Percentiles rank a stretch among this genome's conserved stretches.
Conservation (phyloP, 2,888 invertebrate genomes). For the Aelia acuminata region DNA sequence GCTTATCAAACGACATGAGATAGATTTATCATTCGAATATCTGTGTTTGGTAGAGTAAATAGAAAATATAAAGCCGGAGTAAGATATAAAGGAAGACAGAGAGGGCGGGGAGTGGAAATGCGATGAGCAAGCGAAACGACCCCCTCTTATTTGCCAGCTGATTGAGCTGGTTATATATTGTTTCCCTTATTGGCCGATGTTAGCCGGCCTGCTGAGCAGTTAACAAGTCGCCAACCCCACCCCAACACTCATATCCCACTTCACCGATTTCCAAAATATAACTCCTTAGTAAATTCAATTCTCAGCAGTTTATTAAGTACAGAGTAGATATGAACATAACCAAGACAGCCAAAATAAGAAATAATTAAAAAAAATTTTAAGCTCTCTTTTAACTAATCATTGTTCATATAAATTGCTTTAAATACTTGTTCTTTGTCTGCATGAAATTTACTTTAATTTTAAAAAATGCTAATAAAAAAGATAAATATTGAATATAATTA, state of each 20-base stretch:
- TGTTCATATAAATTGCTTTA: too few species aligned
- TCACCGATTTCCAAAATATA: slow-evolving; percentile 9
- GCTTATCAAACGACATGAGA: background rate
- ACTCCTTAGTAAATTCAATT: background rate
- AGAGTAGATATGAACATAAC: too few species aligned
- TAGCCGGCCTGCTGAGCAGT: slow-evolving; percentile 48
- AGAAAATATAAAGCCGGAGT: background rate
- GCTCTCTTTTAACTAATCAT: too few species aligned
- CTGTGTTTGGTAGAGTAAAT: background rate
- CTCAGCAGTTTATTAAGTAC: background rate
- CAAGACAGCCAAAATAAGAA: too few species aligned
- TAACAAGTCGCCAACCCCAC: slow-evolving; percentile 56
- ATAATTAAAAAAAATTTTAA: background rate
- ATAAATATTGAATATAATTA: too few species aligned
- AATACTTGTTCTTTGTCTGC: too few species aligned
- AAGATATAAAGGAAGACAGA: slow-evolving; percentile 16
- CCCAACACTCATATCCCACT: slow-evolving; percentile 10
- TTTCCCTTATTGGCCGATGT: slow-evolving; percentile 59
- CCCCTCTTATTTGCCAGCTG: slow-evolving; percentile 59
- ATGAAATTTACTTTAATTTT: too few species aligned
- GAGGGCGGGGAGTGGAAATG: slow-evolving; percentile 35
- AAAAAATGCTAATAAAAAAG: too few species aligned
- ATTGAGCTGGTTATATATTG: slow-evolving; percentile 62
- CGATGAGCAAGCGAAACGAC: slow-evolving; percentile 57
- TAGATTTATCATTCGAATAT: background rate